These are phyloP conservation scores for Coccyzus lansbergi DNA, from an alignment of 2,797 vertebrate genomes.

Conservation along the genomic window DNA sequence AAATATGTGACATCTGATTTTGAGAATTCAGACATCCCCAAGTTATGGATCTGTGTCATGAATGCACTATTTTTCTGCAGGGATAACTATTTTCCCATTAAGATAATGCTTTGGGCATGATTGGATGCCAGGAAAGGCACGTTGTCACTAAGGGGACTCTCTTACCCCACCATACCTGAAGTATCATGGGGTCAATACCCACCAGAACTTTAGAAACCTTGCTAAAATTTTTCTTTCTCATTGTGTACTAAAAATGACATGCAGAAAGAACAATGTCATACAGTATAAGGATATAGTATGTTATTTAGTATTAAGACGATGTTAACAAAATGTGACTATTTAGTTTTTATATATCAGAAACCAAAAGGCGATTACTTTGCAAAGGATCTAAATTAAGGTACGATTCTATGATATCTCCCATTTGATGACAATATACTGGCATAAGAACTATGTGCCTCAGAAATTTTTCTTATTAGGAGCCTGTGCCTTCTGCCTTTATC, in stretches of 20 bases:
- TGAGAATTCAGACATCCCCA: no score
- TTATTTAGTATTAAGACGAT: not conserved
- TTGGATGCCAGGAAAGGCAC: conserved; percentile 81
- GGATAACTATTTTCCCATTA: conserved; percentile 84
- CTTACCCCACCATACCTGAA: not conserved
- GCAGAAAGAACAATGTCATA: not conserved
- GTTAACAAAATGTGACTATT: not conserved
- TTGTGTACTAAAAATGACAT: not conserved
- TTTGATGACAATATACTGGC: not conserved
- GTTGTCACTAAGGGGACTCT: not conserved
- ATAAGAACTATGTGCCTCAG: not conserved
- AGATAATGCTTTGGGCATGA: conserved; percentile 80
- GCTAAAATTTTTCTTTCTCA: not conserved
- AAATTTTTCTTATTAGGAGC: not conserved
- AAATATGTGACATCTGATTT: no score
- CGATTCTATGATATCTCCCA: not conserved
- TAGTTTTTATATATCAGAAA: not conserved
- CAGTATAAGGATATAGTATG: not conserved
- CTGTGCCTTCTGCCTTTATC: not conserved
- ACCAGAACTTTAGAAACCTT: not conserved
- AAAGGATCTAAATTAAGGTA: not conserved
- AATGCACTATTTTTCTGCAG: no score
- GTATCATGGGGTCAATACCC: not conserved
- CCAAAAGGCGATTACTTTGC: not conserved
- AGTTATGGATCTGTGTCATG: no score